These are phyloP conservation scores for Tenthredo scrophulariae DNA, from an alignment of 2,888 invertebrate genomes.

Conservation along the genomic window DNA sequence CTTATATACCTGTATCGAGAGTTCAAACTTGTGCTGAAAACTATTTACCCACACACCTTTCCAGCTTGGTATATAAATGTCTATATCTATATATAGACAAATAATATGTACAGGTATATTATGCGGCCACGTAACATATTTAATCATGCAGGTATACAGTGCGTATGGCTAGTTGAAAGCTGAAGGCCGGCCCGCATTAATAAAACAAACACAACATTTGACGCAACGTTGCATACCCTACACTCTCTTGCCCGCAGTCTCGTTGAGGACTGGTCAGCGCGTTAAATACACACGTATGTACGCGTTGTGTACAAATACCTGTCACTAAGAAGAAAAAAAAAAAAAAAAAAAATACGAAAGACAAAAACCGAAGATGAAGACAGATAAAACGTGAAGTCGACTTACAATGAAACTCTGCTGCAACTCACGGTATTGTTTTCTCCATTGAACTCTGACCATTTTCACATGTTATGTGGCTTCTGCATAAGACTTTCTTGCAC, in stretches of 20 bases:
- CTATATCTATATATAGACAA: slow-evolving; percentile 37
- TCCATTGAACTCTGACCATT: neutral
- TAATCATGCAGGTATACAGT: slow-evolving; percentile 50
- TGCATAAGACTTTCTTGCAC: neutral
- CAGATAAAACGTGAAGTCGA: slow-evolving; percentile 2
- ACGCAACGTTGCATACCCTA: slow-evolving; percentile 71
- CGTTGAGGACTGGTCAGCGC: slow-evolving; percentile 42
- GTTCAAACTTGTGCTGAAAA: slow-evolving; percentile 11
- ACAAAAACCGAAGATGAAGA: slow-evolving; percentile 14
- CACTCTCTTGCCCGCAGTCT: slow-evolving; percentile 27
- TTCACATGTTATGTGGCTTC: neutral
- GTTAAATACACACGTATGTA: slow-evolving; percentile 29
- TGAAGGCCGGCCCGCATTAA: slow-evolving; percentile 75
- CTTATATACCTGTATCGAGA: neutral
- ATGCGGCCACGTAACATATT: slow-evolving; percentile 45
- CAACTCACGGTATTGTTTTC: slow-evolving; percentile 15
- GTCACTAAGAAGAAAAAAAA: neutral
- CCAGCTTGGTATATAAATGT: neutral
- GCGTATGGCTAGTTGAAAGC: slow-evolving; percentile 53
- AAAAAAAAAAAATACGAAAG: neutral
- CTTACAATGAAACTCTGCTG: neutral
- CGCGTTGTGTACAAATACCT: slow-evolving; percentile 27
- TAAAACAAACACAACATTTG: slow-evolving; percentile 77
- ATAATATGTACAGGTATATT: slow-evolving; percentile 25
- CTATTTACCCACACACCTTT: slow-evolving; percentile 10